These are phyloP conservation scores for Corythaixoides concolor DNA, from an alignment of 2,113 vertebrate genomes.

Conservation along the genomic window DNA sequence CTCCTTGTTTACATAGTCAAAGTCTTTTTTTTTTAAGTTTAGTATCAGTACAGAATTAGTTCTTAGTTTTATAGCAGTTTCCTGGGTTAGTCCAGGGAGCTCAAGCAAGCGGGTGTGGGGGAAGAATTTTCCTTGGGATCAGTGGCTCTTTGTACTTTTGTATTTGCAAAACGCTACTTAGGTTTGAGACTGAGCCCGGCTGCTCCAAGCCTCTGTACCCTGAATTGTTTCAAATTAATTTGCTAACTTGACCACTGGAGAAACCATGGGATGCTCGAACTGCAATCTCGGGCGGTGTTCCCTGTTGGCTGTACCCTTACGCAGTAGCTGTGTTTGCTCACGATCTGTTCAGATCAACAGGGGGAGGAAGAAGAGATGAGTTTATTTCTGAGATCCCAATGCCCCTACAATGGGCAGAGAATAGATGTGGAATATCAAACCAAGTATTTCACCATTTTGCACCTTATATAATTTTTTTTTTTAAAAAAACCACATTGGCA, in stretches of 20 bases:
- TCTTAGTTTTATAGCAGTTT: neutral
- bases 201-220: neutral
- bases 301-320: neutral
- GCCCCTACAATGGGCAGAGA: neutral
- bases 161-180: neutral
- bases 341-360: rapidly evolving
- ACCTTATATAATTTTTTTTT: too few species aligned
- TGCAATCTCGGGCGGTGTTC: rapidly evolving
- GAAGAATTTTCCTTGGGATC: neutral
- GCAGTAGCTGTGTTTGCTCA: neutral
- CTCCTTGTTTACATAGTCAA: neutral
- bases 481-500: too few species aligned
- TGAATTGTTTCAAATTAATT: neutral
- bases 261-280: neutral
- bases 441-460: neutral
- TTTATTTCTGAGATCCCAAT: neutral
- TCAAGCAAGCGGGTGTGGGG: neutral
- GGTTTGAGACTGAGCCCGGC: neutral
- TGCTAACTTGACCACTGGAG: neutral
- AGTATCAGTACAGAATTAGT: neutral
- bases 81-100: neutral
- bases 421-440: neutral
- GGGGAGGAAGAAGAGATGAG: neutral
- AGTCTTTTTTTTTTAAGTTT: neutral
- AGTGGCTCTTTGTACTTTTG: neutral